phyloP scores from a whole-genome alignment of 2,113 vertebrate species.

The Aptenodytes forsteri region DNA sequence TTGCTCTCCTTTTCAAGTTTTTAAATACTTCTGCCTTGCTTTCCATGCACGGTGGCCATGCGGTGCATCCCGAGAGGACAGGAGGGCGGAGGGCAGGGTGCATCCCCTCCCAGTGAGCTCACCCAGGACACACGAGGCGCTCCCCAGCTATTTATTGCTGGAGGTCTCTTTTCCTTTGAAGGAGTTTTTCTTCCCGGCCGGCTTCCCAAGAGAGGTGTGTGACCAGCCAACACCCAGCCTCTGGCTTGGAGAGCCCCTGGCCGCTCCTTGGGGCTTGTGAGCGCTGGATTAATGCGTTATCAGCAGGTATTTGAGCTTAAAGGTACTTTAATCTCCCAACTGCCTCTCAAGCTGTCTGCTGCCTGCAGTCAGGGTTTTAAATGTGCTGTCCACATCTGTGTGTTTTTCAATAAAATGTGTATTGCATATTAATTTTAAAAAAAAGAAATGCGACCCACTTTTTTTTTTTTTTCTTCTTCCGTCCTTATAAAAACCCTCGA shows the following conservation, averaged over 20 bases:
- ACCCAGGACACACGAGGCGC: background rate
- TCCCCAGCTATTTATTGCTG: background rate
- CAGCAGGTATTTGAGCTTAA: background rate
- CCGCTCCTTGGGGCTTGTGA: background rate
- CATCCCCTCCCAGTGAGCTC: background rate
- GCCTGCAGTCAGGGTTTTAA: background rate
- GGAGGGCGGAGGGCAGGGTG: background rate
- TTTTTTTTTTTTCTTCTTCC: background rate
- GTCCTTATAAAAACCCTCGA: fast-evolving
- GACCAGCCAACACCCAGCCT: background rate
- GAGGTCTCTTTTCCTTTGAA: background rate
- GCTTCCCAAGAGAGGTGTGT: background rate
- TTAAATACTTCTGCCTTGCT: background rate
- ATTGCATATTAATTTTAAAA: background rate
- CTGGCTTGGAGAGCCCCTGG: background rate
- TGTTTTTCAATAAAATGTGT: background rate
- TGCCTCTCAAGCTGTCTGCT: background rate
- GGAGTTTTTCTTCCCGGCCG: background rate
- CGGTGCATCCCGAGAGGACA: background rate
- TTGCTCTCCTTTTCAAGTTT: background rate
- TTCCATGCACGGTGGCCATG: fast-evolving
- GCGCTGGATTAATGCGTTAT: background rate
- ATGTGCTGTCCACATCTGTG: no score
- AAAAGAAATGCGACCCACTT: background rate
- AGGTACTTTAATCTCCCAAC: background rate